Percentiles rank a stretch among this genome's conserved stretches.
Evolutionary conservation across 2,797 vertebrate species (phyloP).

Genomic region (Scolopax rusticola): DNA sequence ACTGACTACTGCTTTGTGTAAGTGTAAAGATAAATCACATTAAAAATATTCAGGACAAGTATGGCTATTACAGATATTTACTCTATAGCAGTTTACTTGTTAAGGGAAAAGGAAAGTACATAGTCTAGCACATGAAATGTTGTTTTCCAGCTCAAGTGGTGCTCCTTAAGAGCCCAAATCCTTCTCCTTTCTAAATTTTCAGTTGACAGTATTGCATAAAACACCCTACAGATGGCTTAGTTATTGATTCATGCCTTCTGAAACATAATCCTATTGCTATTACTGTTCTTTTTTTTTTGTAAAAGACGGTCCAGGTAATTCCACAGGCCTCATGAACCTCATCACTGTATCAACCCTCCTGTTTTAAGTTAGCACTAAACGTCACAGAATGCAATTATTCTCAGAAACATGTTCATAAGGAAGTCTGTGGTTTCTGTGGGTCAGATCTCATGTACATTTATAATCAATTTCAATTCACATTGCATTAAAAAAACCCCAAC

Average conservation of each 20-base stretch:
- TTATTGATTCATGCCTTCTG: neutral
- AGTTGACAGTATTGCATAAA: neutral
- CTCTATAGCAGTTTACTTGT: neutral
- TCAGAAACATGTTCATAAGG: neutral
- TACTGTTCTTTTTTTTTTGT: neutral
- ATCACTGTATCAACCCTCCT: neutral
- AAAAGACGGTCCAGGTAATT: neutral
- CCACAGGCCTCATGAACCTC: neutral
- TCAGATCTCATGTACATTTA: neutral
- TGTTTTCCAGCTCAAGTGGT: neutral
- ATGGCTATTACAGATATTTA: neutral
- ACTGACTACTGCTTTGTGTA: neutral
- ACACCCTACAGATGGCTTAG: neutral
- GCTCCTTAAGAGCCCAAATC: neutral
- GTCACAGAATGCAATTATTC: neutral
- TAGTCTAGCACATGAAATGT: neutral
- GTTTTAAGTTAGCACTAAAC: neutral
- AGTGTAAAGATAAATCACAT: neutral
- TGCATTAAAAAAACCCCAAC: neutral
- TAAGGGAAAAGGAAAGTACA: neutral
- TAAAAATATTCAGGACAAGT: neutral
- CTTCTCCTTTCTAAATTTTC: neutral
- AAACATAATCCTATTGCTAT: neutral
- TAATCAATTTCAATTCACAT: neutral
- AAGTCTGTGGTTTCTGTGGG: neutral